Conservation (phyloP, 2,888 invertebrate species). For the Cantharis flavilabris region DNA sequence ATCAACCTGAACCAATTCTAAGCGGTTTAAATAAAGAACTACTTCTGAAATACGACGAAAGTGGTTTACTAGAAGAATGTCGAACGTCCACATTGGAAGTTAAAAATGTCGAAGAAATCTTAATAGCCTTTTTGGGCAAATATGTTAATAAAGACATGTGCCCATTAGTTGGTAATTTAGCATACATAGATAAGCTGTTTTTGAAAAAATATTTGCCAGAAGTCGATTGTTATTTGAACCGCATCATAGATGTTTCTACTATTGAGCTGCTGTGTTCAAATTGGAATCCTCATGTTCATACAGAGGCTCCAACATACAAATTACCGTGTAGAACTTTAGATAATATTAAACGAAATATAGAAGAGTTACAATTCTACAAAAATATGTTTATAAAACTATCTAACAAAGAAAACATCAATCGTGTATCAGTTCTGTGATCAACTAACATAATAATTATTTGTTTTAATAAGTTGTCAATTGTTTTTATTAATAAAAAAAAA, state of each 20-base stretch:
- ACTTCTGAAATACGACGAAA: background rate
- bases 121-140: background rate
- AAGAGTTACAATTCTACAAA: background rate
- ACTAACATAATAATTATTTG: background rate
- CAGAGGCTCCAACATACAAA: too few species aligned
- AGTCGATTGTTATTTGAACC: background rate
- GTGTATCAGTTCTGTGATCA: background rate
- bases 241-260: background rate
- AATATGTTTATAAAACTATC: background rate
- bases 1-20: background rate
- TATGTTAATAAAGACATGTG: background rate
- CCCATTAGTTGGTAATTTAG: background rate
- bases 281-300: background rate
- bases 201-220: background rate
- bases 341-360: background rate
- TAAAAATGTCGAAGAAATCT: background rate
- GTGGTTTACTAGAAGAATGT: background rate
- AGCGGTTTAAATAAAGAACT: background rate
- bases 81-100: background rate
- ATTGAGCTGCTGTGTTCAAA: background rate
- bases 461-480: background rate
- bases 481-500: too few species aligned
- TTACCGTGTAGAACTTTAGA: background rate
- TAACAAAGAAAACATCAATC: background rate
- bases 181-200: background rate